Evolutionary conservation across 2,888 invertebrate species (phyloP), one percentile per base, ranked within the genome.

Genomic region (Lepidocyrtinus sp.): DNA sequence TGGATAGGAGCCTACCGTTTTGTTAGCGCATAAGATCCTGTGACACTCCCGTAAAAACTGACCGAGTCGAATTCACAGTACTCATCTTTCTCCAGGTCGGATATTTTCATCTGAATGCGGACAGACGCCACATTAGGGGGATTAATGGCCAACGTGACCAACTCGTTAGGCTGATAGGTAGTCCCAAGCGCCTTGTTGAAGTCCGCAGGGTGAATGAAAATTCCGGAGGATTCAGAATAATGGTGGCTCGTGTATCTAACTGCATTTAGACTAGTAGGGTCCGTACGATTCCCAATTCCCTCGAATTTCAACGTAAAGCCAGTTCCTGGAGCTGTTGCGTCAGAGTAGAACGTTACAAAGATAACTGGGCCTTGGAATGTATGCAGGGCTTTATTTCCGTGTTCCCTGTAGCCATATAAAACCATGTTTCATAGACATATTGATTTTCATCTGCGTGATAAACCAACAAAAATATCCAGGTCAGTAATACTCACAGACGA

Each of bases 1-100:
- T 45, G 45, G 5, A 21, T 62, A n/a, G 21, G 17, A 25, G 19
- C 45, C n/a, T 73, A 83, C 83, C 82, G 74, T 68, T 79, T 76
- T 7, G 75, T 50, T 26, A 83, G 61, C 0, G 82, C 79, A 59
- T 74, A 82, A 3, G 70, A 72, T 15, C 73, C 81, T 0, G 27
- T 69, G 0, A 63, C 72, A 50, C 83, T 80, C 19, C 73, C 75
- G 24, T 80, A 83, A 55, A 80, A 79, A 36, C 50, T 83, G 9
- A 83, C 25, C 0, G 83, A 83, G 26, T 83, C 83, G 64, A 78
- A 83, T 59, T 80, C 70, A 46, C 83, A 83, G 9, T 62, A 61
- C 27, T 82, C 70, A 50, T 83, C 83, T 1, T 73, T 79, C 50
- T 83, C 83, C 25, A 83, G 27, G 45, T 83, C 82, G 1, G 71